Evolutionary conservation across 2,888 invertebrate species (phyloP), one percentile per base, ranked within the genome.

Genomic region (Monoplex corrugatus): DNA sequence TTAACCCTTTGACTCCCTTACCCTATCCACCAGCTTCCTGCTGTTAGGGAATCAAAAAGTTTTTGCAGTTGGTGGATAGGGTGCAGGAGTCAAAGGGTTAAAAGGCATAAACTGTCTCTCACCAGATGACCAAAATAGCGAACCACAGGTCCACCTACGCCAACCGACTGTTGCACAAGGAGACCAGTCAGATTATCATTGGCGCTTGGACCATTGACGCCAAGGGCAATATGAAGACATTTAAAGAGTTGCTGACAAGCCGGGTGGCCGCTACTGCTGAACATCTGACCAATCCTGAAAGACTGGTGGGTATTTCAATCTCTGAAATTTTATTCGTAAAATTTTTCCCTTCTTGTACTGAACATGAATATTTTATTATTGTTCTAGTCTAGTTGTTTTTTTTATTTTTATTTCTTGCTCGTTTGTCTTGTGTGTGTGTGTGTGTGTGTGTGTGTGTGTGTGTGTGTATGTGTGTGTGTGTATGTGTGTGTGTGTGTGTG

Each of bases 101-200:
- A n/a, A n/a, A 68, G n/a, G 19, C n/a, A 57, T 35, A 3, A 75
- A 28, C 63, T 75, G 32, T 40, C 38, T 82, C n/a, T 44, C 50
- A 57, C 50, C 89, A 91, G 91, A 91, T 91, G 89, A 89, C 84
- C 32, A 90, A 90, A 63, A 72, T 91, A 35, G 89, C 89, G 16
- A 45, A 88, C 50, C 92, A 92, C 78, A 88, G 86, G 10, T 91
- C 92, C 19, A 92, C 92, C 2, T 92, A 86, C 43, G 92, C 92
- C 10, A 92, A 92, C 68, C 89, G 92, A 1, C 72, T 92, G 16
- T 78, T 92, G n/a, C 92, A 92, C 63, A 86, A 86, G 72, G 85
- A 92, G 68, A 90, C 91, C 0, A 92, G 90, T 78, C 91, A 90
- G 83, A 91, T 92, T 38, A 86, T 92, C n/a, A 91, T 92, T 23